Conservation (phyloP, 35 echinoderm and acorn worm species). For the Ptychodera flava region DNA sequence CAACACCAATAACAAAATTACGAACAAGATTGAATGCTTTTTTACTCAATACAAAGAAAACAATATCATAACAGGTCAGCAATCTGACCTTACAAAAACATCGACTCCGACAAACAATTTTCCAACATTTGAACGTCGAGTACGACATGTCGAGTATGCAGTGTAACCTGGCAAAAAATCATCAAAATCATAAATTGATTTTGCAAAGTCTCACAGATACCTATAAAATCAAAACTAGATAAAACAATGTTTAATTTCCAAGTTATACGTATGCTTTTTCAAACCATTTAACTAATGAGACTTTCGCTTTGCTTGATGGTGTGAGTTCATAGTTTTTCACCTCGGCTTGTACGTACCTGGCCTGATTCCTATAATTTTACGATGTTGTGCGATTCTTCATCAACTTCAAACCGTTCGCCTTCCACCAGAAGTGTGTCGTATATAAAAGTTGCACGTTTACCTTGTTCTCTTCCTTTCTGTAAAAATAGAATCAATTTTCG, state of each 20-base stretch:
- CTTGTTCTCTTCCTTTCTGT: no score
- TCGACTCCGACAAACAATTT: neutral
- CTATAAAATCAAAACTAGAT: neutral
- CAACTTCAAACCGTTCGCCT: no score
- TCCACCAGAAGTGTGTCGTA: no score
- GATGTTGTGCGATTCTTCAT: no score
- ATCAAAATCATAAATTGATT: neutral
- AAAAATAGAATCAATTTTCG: no score
- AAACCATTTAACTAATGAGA: neutral
- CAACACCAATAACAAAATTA: neutral
- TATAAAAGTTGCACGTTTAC: no score
- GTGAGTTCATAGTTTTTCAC: no score
- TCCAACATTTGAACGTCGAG: neutral
- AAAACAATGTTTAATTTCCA: neutral
- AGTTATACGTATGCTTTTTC: neutral
- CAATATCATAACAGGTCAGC: neutral
- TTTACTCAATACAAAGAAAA: neutral
- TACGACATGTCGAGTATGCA: neutral
- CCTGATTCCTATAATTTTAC: no score
- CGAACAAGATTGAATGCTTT: neutral
- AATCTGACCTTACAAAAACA: neutral
- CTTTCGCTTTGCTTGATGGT: no score
- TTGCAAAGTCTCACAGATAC: neutral
- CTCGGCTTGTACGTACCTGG: no score
- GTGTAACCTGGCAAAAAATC: neutral